Conservation (phyloP, 2,888 invertebrate species). For the Dinocampus coccinellae region DNA sequence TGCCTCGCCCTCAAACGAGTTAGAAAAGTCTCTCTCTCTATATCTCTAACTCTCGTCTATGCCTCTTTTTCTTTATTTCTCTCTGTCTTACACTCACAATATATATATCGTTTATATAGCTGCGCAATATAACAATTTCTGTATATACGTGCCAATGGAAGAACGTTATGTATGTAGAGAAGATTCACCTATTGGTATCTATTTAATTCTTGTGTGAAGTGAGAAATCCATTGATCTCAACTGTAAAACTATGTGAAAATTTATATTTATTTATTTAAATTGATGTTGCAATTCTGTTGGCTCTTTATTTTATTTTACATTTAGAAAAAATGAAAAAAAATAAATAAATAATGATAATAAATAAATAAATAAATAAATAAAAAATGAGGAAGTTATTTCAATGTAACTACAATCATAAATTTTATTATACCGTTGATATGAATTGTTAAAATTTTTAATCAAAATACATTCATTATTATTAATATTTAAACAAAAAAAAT, state of each 20-base stretch:
- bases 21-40: not conserved
- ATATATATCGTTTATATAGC: not conserved
- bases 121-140: not conserved
- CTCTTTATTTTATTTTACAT: slow-evolving; percentile 34
- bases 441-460: too few species aligned
- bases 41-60: not conserved
- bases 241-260: not conserved
- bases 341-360: too few species aligned
- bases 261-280: not conserved
- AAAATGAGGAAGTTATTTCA: slow-evolving; percentile 34
- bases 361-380: too few species aligned
- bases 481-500: too few species aligned
- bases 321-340: too few species aligned
- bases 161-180: not conserved
- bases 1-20: slow-evolving; percentile 38
- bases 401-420: not conserved
- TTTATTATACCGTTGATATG: slow-evolving; percentile 24
- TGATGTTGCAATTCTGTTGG: not conserved
- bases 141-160: not conserved
- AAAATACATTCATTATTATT: not conserved
- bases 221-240: not conserved
- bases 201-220: not conserved
- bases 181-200: not conserved
- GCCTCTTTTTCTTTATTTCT: too few species aligned
- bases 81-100: not conserved